Base-by-base conservation (phyloP, 2,888 invertebrate species). In the Rhagonycha fulva region DNA sequence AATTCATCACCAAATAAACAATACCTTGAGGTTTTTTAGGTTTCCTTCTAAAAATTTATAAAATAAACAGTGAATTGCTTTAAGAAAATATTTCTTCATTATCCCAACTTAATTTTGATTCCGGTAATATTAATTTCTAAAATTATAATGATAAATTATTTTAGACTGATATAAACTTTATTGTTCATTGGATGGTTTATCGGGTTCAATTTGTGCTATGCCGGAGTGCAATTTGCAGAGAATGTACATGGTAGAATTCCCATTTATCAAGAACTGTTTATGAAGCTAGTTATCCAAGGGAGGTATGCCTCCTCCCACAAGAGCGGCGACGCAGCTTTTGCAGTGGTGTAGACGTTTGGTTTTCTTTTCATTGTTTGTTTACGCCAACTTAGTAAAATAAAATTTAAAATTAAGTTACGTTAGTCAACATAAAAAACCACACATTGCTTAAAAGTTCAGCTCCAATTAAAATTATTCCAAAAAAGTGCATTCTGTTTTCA, bases 191-290 rank as follows among this genome's bases (percentile, higher is more conserved):
- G 70, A 77, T 77, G 84, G 84, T 86, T 87, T 87, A 87, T 87
- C 84, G 86, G 83, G 83, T 86, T 84, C 86, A 86, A 87, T 87
- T 87, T 87, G 87, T 87, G 87, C 87, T 85, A 85, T 85, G 84
- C 84, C 85, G 83, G 82, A 83, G 85, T 87, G 87, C 87, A 88
- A 88, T 87, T 87, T 87, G 86, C 86, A 84, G 86, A 85, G 86
- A 87, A 87, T 86, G 86, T 87, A 87, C 86, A 86, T 84, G 84
- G 84, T 85, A 87, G 87, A 87, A 87, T 87, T 85, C 84, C 85
- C 86, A 87, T 87, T 86, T 84, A 86, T 86, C 86, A 85, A 82
- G 83, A 84, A 82, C 84, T 86, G 86, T 87, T 87, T 87, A 87
- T 87, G 87, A 86, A 86, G 85, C 87, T 85, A 86, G 86, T 87